Evolutionary conservation across 2,888 invertebrate genomes (phyloP).

Genomic region (Drosophila nr. fundita): DNA sequence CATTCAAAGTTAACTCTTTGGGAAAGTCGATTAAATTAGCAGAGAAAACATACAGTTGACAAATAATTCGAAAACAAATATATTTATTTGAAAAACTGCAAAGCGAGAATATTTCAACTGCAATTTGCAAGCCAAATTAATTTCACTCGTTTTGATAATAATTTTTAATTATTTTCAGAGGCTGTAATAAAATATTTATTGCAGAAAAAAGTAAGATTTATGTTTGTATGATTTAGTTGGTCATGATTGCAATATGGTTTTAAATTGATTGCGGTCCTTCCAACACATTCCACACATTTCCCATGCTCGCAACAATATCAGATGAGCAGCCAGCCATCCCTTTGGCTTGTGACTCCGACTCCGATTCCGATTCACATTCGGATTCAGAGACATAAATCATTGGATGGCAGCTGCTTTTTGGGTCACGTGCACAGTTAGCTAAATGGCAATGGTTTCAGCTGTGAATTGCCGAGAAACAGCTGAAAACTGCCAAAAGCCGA

Average conservation of each 20-base stretch:
- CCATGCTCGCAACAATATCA: not conserved
- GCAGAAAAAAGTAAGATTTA: not conserved
- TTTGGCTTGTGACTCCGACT: not conserved
- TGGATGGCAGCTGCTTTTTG: constrained; percentile 39
- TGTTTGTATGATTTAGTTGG: constrained; percentile 5
- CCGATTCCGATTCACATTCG: not conserved
- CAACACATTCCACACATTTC: constrained; percentile 28
- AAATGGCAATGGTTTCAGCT: constrained; percentile 43
- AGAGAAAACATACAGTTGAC: not conserved
- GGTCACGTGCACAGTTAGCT: constrained; percentile 43
- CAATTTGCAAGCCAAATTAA: not conserved
- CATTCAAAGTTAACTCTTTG: not conserved
- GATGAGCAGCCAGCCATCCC: constrained; percentile 12
- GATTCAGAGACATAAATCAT: constrained; percentile 44
- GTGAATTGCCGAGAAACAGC: constrained; percentile 41
- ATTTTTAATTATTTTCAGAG: not conserved
- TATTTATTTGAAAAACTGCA: not conserved
- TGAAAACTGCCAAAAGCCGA: constrained; percentile 30
- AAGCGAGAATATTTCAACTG: not conserved
- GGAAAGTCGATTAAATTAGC: not conserved
- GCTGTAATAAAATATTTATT: not conserved
- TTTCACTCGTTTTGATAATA: not conserved
- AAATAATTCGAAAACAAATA: not conserved
- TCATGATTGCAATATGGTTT: constrained; percentile 5
- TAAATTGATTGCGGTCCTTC: not conserved